These are phyloP conservation scores for Bubo blakistoni DNA, from an alignment of 2,113 vertebrate species.

Conservation along the genomic window DNA sequence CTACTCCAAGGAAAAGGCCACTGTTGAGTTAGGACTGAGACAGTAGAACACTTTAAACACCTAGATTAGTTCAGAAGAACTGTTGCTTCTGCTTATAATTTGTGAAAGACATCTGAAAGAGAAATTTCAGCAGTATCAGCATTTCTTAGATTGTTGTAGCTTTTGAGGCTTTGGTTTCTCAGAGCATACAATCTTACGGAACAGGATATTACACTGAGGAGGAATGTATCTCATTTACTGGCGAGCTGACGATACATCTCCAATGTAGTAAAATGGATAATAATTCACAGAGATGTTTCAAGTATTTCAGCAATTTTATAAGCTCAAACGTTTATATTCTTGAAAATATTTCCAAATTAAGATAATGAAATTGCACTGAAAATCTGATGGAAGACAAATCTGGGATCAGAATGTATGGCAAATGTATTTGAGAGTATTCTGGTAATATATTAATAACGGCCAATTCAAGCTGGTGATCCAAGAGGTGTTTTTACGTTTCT, in stretches of 20 bases:
- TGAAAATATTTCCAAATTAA: background rate
- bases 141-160: background rate
- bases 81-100: background rate
- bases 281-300: background rate
- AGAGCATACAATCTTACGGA: rapidly evolving
- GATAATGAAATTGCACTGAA: background rate
- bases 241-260: background rate
- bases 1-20: constrained; percentile 31
- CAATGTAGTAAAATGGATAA: background rate
- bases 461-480: background rate
- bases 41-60: background rate
- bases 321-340: background rate
- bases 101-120: background rate
- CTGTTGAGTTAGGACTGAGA: background rate
- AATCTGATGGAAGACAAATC: background rate
- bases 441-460: background rate
- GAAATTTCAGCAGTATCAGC: background rate
- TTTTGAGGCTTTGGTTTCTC: background rate
- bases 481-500: background rate
- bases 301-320: background rate
- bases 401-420: background rate
- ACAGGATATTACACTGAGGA: background rate
- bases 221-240: background rate
- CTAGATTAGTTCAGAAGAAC: background rate
- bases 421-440: background rate